Percentiles rank a stretch among this genome's conserved stretches.
phyloP scores from a whole-genome alignment of 2,797 vertebrate genomes.

The Hoplostethus atlanticus region DNA sequence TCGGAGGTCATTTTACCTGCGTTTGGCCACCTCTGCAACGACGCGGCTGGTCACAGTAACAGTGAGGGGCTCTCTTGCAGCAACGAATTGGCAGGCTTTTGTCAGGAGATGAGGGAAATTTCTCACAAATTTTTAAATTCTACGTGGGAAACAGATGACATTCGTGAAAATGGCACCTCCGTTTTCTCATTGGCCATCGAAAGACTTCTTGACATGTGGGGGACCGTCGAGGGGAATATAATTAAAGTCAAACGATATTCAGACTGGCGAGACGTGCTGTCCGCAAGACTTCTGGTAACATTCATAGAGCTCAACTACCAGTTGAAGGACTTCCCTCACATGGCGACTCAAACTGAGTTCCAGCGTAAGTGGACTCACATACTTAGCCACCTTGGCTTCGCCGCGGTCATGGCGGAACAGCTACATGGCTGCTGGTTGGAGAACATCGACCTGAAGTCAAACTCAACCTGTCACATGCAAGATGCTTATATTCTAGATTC shows the following conservation, averaged over 20 bases:
- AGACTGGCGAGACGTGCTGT: slow-evolving; percentile 83
- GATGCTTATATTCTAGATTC: slow-evolving; percentile 38
- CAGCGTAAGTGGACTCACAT: slow-evolving; percentile 65
- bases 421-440: slow-evolving; percentile 83
- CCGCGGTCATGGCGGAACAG: slow-evolving; percentile 79
- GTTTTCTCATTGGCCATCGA: slow-evolving; percentile 72
- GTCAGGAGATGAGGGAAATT: slow-evolving; percentile 58
- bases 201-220: slow-evolving; percentile 80
- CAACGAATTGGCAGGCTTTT: slow-evolving; percentile 68
- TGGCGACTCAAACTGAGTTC: slow-evolving; percentile 44
- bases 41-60: slow-evolving; percentile 38
- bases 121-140: slow-evolving; percentile 55
- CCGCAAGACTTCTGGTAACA: slow-evolving; percentile 81
- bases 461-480: slow-evolving; percentile 38
- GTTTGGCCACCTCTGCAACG: slow-evolving; percentile 69
- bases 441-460: slow-evolving; percentile 71
- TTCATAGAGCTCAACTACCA: slow-evolving; percentile 80
- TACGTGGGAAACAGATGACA: slow-evolving; percentile 42
- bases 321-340: slow-evolving; percentile 52
- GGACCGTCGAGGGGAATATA: slow-evolving; percentile 66
- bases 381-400: slow-evolving; percentile 72
- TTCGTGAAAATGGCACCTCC: slow-evolving; percentile 30
- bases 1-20: slow-evolving; percentile 37
- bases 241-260: slow-evolving; percentile 74
- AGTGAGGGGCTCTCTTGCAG: slow-evolving; percentile 69